Base-by-base conservation (phyloP, 2,797 vertebrate genomes). In the Vipera ursinii region DNA sequence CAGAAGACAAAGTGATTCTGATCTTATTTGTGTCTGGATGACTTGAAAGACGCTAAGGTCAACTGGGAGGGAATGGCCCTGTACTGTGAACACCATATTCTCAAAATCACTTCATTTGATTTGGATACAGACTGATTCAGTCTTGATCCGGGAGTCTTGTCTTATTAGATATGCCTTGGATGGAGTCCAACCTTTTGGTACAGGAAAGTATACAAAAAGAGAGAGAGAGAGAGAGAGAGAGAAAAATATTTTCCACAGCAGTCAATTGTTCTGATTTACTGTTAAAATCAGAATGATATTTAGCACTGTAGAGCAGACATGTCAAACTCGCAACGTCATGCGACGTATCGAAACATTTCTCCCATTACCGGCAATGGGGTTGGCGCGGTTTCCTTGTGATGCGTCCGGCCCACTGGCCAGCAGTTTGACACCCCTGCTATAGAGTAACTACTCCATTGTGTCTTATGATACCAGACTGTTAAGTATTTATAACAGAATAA, bases 401-500 rank as follows among this genome's bases (percentile, higher is more conserved):
- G 8, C 51, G 8, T 2, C 51, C 2, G 8, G 51, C 8, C 51
- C 8, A 9, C 51, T 2, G 51, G 51, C 51, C 51, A 53, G 51
- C 1, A 53, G 2, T 53, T 53, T 53, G 0, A 53, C 51, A 53
- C 51, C 8, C 51, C 51, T 53, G 51, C 95, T 90, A 94, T 92
- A 93, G 96, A 96, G 94, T 94, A 93, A 90, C 93, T 92, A 91
- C 95, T 95, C 95, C 87, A 60, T 53, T 59, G 90, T 89, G 87
- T 93, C 87, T 95, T 91, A 65, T 69, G 51, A 90, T 94, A 89
- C 9, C 3, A 0, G 17, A 69, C 95, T 65, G 78, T 95, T 93
- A 93, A 94, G 91, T 92, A 92, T 97, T 95, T 96, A 91, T 93
- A 94, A 90, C 78, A 92, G 93, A 96, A 95, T 88, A 94, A 96